These are phyloP conservation scores for Melopsittacus undulatus DNA, from an alignment of 2,797 vertebrate species.

Conservation along the genomic window DNA sequence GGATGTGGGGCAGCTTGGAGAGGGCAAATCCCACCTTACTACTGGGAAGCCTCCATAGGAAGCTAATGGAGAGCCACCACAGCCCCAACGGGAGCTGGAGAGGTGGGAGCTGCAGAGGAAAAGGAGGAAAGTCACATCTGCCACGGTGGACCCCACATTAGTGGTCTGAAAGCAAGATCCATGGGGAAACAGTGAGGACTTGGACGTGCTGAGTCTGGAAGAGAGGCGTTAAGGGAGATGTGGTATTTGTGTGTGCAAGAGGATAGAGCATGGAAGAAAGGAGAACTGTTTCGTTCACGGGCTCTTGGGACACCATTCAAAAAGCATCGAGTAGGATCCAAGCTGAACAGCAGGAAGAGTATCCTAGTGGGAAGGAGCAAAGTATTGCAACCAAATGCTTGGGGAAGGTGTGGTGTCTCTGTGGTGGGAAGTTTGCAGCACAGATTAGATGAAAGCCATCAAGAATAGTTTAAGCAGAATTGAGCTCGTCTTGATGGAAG, in stretches of 20 bases:
- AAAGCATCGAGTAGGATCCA: not conserved
- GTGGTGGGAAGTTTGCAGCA: slow-evolving; percentile 34
- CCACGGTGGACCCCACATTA: not conserved
- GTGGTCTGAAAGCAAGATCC: not conserved
- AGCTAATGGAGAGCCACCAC: accelerated
- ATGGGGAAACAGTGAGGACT: accelerated
- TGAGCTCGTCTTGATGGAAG: not conserved
- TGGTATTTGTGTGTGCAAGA: not conserved
- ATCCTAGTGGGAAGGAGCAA: slow-evolving; percentile 57
- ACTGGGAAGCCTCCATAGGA: not conserved
- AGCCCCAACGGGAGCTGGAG: accelerated
- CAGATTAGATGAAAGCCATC: slow-evolving; percentile 1
- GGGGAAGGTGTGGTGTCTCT: slow-evolving; percentile 43
- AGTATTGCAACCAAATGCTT: slow-evolving; percentile 10
- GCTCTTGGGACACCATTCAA: slow-evolving; percentile 39
- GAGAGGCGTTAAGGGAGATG: not conserved
- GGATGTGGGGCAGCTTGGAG: not conserved
- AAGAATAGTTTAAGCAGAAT: not conserved
- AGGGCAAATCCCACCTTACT: not conserved
- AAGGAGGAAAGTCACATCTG: not conserved
- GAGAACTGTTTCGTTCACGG: not conserved
- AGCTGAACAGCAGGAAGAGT: slow-evolving; percentile 54
- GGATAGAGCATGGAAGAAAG: not conserved
- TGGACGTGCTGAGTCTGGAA: not conserved
- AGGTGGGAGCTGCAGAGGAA: not conserved